phyloP scores from a whole-genome alignment of 2,797 vertebrate species.

The Yasuhikotakia modesta region DNA sequence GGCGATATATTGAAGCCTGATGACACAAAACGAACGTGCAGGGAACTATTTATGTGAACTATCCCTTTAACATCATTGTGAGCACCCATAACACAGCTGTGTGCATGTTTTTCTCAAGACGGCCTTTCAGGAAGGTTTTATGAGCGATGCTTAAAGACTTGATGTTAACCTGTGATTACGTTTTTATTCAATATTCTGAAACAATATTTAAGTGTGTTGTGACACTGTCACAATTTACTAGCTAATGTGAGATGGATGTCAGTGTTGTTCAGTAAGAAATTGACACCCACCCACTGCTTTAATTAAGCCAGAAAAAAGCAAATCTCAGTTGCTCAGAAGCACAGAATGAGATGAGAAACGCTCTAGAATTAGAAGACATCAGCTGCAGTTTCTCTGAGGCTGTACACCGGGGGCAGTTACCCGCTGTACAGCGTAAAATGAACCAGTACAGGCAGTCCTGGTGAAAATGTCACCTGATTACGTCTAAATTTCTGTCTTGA shows the following conservation, averaged over 20 bases:
- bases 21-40: too few species aligned
- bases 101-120: not conserved
- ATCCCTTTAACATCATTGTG: constrained; percentile 27
- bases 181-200: constrained; percentile 38
- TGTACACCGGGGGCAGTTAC: constrained; percentile 6
- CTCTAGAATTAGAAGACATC: constrained; percentile 20
- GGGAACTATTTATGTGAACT: too few species aligned
- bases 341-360: constrained; percentile 1
- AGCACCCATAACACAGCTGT: constrained; percentile 18
- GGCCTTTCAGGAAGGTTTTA: not conserved
- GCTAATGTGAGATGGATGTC: constrained; percentile 40
- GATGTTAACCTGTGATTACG: constrained; percentile 9
- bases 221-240: constrained; percentile 32
- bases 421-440: not conserved
- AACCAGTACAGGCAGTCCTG: constrained; percentile 11
- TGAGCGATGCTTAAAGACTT: not conserved
- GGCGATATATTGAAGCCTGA: too few species aligned
- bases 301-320: constrained; percentile 36
- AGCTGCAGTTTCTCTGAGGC: not conserved
- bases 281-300: constrained; percentile 23
- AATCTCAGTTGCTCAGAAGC: constrained; percentile 20
- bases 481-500: constrained; percentile 5
- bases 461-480: constrained; percentile 16
- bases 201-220: constrained; percentile 34
- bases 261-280: constrained; percentile 24